A percentile compares a stretch with the other conserved stretches of the same genome.
Evolutionary conservation across 2,113 vertebrate species (phyloP).

Genomic region (Jaculus jaculus): DNA sequence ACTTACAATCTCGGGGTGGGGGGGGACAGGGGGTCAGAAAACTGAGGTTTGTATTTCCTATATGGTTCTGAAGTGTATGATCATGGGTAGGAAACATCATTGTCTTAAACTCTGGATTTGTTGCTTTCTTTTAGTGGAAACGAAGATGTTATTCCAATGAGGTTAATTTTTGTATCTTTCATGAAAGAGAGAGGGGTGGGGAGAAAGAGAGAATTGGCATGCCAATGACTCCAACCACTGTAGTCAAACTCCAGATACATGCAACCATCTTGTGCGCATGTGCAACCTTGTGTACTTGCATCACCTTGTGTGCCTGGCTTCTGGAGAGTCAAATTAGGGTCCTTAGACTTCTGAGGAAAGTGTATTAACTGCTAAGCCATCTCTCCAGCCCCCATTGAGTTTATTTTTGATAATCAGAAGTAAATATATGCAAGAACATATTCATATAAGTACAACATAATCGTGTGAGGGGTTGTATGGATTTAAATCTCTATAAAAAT

Average conservation of each 20-base stretch:
- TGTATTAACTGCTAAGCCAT: too few relatives aligned
- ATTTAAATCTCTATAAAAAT: constrained; percentile 31
- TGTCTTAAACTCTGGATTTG: neutral
- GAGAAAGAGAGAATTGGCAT: too few relatives aligned
- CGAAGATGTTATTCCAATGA: neutral
- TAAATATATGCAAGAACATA: neutral
- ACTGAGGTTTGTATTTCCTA: neutral
- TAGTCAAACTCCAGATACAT: too few relatives aligned
- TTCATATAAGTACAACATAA: neutral
- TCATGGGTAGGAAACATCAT: neutral
- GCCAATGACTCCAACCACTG: too few relatives aligned
- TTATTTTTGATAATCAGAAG: neutral
- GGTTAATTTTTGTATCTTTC: neutral
- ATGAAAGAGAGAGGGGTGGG: too few relatives aligned
- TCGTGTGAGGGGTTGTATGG: neutral
- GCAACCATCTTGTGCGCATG: too few relatives aligned
- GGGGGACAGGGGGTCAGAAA: neutral
- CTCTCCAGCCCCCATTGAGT: too few relatives aligned
- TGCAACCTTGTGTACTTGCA: too few relatives aligned
- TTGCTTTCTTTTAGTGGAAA: neutral
- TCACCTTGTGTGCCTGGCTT: too few relatives aligned
- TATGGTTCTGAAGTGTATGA: neutral
- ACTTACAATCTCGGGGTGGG: neutral
- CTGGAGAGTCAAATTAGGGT: too few relatives aligned
- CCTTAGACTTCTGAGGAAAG: too few relatives aligned